phyloP scores from a whole-genome alignment of 2,888 invertebrate genomes.

The Enchytraeus crypticus region DNA sequence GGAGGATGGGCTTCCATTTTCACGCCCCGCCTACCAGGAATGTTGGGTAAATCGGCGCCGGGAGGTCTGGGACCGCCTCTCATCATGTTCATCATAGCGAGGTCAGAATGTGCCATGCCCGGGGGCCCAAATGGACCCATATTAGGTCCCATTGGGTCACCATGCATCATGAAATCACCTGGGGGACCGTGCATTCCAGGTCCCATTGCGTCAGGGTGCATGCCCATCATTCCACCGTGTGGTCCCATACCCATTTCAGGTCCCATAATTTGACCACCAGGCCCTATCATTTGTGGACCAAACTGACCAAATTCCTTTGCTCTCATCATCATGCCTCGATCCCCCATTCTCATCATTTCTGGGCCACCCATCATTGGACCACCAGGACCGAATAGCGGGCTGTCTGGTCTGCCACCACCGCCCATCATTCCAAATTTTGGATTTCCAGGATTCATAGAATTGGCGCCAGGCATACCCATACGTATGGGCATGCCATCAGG shows the following conservation, averaged over 20 bases:
- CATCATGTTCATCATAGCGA: neutral
- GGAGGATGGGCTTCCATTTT: slow-evolving; percentile 3
- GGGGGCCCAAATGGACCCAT: neutral
- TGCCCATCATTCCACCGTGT: slow-evolving; percentile 1
- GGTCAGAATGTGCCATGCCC: neutral
- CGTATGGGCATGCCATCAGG: slow-evolving; percentile 12
- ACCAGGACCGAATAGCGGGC: slow-evolving; percentile 6
- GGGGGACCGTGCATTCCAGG: slow-evolving; percentile 1
- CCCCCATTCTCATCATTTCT: slow-evolving; percentile 1
- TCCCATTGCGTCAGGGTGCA: slow-evolving; percentile 5
- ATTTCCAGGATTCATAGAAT: neutral
- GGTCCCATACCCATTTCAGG: slow-evolving; percentile 8
- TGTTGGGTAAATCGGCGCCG: neutral
- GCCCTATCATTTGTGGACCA: slow-evolving; percentile 9
- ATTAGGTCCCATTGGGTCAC: slow-evolving; percentile 3
- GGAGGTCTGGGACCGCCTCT: neutral
- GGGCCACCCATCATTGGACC: slow-evolving; percentile 15
- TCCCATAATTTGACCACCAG: slow-evolving; percentile 17
- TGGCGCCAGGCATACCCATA: neutral
- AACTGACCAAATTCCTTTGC: neutral
- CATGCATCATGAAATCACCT: neutral
- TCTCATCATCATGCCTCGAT: neutral
- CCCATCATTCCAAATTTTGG: neutral
- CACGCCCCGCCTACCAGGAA: neutral
- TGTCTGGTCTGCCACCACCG: neutral